Evolutionary conservation across 1,140 invertebrate genomes (phyloP), one percentile per base, ranked within the genome.

Genomic region (Drosophila kepulauana): DNA sequence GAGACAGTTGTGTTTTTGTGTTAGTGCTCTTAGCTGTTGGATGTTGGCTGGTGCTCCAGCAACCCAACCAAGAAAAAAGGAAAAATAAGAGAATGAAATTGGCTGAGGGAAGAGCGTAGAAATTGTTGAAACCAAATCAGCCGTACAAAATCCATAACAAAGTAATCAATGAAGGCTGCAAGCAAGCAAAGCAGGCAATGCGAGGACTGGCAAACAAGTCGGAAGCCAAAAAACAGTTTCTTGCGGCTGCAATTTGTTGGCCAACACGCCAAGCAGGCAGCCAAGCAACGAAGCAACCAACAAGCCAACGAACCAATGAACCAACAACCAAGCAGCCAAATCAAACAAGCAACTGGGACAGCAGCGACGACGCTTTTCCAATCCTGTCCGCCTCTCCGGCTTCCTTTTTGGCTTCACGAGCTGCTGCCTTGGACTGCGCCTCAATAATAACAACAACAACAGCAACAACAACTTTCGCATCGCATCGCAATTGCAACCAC

Each of bases 191-290:
- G 57, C 66, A 69, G 48, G 49, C 54, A 77, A 54, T 64, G 45
- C 67, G 66, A 64, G 73, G 70, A 86, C 65, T 72, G 38, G 46
- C 68, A 71, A 71, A 51, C 61, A 75, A 80, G 80, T 80, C 82
- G 82, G 82, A 86, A 86, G 82, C 79, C 68, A 79, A 71, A 86
- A 75, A 85, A 81, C 73, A 69, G 82, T 87, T 86, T 88, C 80
- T 87, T 84, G 84, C 78, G 84, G 85, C 84, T 84, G 87, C 85
- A 79, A 78, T 87, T 79, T 87, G 78, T 84, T 88, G 80, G 72
- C 82, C 77, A 88, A 84, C 82, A 87, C 84, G 77, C 72, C 78
- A 87, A 87, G 65, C 67, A 81, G 67, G 64, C 77, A 87, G 75
- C 45, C 59, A 82, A 51, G 16, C 75, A 82, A 58, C 49, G 20